A percentile compares a stretch with the other conserved stretches of the same genome.
Conservation (phyloP, 2,797 vertebrate species). For the Tympanoctomys barrerae region DNA sequence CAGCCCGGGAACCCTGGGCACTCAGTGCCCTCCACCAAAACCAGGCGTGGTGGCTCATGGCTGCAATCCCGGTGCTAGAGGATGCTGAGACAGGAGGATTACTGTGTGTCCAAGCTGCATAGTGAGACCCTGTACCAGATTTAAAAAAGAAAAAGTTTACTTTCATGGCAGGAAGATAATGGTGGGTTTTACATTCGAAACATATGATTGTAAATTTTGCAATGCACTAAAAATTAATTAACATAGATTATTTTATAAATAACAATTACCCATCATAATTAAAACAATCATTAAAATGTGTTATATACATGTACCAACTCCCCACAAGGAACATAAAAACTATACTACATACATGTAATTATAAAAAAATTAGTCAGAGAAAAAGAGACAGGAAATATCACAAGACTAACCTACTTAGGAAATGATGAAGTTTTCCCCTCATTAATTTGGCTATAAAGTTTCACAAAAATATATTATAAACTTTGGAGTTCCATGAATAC, state of each 20-base stretch:
- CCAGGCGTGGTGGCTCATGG: no score
- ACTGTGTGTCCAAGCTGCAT: no score
- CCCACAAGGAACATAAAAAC: not conserved
- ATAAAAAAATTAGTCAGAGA: not conserved
- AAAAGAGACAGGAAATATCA: not conserved
- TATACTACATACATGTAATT: not conserved
- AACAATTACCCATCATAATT: conserved; percentile 33
- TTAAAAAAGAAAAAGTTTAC: conserved; percentile 25
- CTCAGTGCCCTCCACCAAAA: no score
- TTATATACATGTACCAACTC: not conserved
- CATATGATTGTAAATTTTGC: not conserved
- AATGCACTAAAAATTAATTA: not conserved
- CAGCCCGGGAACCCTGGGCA: no score
- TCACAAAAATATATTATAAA: conserved; percentile 30
- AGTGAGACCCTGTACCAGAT: no score
- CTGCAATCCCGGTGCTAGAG: no score
- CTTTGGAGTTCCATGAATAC: conserved; percentile 55
- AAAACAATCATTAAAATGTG: not conserved
- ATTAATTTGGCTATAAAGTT: conserved; percentile 41
- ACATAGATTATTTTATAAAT: conserved; percentile 44
- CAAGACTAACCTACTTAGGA: conserved; percentile 24
- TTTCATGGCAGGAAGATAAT: not conserved
- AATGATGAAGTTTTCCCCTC: not conserved
- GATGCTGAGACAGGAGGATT: no score
- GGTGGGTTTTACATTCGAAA: not conserved